phyloP scores from a whole-genome alignment of 2,888 invertebrate genomes.

The Xylota segnis region DNA sequence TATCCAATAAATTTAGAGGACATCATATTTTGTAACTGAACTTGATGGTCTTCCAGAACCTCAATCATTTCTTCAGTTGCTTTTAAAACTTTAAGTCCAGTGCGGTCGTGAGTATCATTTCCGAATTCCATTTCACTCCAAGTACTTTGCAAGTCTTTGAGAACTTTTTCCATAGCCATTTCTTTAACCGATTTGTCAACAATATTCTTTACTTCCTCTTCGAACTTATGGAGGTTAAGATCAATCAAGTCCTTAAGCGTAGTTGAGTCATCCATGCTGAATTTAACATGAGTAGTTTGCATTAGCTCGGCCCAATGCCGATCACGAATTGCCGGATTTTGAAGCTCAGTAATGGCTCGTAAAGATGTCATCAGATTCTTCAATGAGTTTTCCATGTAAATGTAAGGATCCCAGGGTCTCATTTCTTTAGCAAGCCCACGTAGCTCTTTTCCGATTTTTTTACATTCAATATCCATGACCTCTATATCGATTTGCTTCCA shows the following conservation, averaged over 20 bases:
- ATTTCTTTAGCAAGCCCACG: conserved; percentile 92
- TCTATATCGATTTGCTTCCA: conserved; percentile 98
- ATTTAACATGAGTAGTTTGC: conserved; percentile 93
- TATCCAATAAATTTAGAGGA: conserved; percentile 96
- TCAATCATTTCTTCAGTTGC: conserved; percentile 95
- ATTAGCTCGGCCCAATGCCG: conserved; percentile 97
- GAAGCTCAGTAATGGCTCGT: conserved; percentile 95
- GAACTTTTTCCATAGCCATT: conserved; percentile 97
- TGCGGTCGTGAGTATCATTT: conserved; percentile 92
- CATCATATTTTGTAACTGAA: conserved; percentile 96
- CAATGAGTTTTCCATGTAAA: conserved; percentile 91
- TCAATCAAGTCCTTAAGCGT: conserved; percentile 94
- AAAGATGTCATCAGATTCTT: conserved; percentile 97
- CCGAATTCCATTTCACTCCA: conserved; percentile 94
- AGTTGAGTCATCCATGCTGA: conserved; percentile 86
- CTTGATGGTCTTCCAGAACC: conserved; percentile 97
- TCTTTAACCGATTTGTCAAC: conserved; percentile 98
- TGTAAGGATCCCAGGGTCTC: conserved; percentile 91
- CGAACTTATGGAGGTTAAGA: conserved; percentile 95
- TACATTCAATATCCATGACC: conserved; percentile 97
- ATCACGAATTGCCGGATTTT: conserved; percentile 96
- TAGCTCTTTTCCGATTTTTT: conserved; percentile 94
- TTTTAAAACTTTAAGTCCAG: conserved; percentile 90
- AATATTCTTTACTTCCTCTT: conserved; percentile 97
- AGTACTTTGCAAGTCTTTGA: conserved; percentile 92